Evolutionary conservation across 2,113 vertebrate species (phyloP).

Genomic region (Anseranas semipalmata): DNA sequence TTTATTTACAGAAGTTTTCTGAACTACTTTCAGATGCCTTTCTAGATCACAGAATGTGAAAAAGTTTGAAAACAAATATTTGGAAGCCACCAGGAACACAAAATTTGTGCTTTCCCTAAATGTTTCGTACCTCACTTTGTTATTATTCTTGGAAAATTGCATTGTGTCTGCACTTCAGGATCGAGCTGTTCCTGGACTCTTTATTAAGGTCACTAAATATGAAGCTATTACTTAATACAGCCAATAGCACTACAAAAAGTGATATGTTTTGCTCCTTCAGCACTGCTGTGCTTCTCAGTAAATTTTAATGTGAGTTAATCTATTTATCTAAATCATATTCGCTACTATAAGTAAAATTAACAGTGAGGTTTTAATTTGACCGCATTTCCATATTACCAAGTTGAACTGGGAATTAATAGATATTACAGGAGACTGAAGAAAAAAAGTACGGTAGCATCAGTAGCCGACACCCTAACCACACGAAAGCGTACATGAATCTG

Average conservation of each 20-base stretch:
- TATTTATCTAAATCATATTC: not conserved
- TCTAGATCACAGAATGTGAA: not conserved
- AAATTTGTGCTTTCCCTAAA: not conserved
- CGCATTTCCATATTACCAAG: not conserved
- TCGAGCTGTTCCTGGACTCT: not conserved
- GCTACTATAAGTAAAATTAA: not conserved
- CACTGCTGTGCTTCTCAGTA: not conserved
- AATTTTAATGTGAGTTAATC: not conserved
- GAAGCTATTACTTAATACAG: not conserved
- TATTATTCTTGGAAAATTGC: not conserved
- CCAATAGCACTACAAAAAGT: not conserved
- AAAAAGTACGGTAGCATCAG: not conserved
- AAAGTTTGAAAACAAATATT: not conserved
- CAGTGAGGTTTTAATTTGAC: not conserved
- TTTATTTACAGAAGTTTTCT: not conserved
- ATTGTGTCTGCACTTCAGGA: not conserved
- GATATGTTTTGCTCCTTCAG: not conserved
- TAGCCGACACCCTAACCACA: not conserved
- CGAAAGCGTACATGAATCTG: not conserved
- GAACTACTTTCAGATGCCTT: not conserved
- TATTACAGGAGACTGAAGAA: not conserved
- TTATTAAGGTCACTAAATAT: not conserved
- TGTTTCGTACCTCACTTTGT: not conserved
- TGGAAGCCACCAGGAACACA: not conserved
- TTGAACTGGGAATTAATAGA: not conserved